Conservation (phyloP, 2,113 vertebrate genomes). For the Semnornis frantzii region DNA sequence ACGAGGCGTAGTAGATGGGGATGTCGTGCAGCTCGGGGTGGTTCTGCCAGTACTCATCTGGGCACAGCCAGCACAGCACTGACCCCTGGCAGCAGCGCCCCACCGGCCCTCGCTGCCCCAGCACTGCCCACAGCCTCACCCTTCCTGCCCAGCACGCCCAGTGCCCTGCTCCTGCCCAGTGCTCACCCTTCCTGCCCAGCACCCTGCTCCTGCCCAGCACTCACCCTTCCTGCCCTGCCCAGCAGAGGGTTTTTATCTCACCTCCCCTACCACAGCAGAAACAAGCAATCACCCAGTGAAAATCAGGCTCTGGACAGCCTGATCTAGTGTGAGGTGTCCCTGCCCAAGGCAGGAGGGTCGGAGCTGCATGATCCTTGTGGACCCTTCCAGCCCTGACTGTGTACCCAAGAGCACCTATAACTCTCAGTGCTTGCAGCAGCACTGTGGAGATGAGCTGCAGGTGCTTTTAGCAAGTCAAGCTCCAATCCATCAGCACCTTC, state of each 20-base stretch:
- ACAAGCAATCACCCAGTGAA: background rate
- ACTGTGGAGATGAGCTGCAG: background rate
- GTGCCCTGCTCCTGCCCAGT: background rate
- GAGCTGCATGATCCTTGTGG: too few species aligned
- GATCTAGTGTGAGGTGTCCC: too few species aligned
- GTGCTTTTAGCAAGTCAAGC: background rate
- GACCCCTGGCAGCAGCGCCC: background rate
- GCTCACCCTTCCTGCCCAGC: too few species aligned
- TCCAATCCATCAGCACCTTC: background rate
- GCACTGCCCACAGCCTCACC: background rate
- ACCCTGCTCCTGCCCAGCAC: too few species aligned
- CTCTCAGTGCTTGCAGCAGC: too few species aligned
- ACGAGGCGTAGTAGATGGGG: constrained; percentile 97
- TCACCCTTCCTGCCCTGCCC: background rate
- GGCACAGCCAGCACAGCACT: background rate
- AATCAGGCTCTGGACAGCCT: too few species aligned
- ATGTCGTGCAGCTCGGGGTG: constrained; percentile 98
- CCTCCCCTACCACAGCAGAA: background rate
- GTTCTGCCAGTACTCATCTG: constrained; percentile 99
- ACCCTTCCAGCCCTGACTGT: too few species aligned
- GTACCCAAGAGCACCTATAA: background rate
- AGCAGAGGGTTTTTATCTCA: background rate
- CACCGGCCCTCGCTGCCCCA: background rate
- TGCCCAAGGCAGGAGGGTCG: too few species aligned
- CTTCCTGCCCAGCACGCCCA: background rate